These are phyloP conservation scores for Sciurus vulgaris DNA, from an alignment of 2,797 vertebrate genomes.

Conservation along the genomic window DNA sequence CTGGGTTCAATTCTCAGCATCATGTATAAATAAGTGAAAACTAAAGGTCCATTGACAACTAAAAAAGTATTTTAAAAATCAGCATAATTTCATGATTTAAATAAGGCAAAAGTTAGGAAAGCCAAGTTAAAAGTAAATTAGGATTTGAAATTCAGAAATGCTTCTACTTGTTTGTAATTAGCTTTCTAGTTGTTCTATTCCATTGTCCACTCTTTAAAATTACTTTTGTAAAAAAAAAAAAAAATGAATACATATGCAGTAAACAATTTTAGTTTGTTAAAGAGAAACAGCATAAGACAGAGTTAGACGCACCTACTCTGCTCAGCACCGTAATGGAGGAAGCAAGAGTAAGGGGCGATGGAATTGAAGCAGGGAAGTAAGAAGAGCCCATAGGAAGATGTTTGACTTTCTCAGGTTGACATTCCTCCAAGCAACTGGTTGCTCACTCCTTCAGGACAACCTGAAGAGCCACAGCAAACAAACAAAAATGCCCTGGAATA, in stretches of 20 bases:
- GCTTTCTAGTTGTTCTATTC: neutral
- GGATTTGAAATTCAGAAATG: conserved; percentile 53
- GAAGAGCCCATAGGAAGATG: neutral
- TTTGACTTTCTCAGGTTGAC: neutral
- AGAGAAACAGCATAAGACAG: neutral
- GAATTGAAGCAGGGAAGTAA: neutral
- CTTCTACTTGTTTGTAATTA: conserved; percentile 3
- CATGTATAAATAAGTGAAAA: too few relatives aligned
- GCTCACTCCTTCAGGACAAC: neutral
- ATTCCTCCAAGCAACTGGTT: neutral
- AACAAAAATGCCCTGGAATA: neutral
- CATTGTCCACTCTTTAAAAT: neutral
- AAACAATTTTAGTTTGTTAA: conserved; percentile 13
- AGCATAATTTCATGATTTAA: conserved; percentile 27
- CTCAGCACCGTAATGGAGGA: neutral
- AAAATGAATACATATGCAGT: neutral
- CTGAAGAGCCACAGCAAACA: neutral
- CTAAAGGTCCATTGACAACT: too few relatives aligned
- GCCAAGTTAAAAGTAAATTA: conserved; percentile 50
- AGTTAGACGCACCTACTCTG: neutral
- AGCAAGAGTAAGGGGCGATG: neutral
- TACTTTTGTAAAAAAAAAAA: neutral
- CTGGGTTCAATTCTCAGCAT: too few relatives aligned
- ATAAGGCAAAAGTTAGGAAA: conserved; percentile 46
- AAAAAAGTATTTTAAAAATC: neutral